A percentile compares a stretch with the other conserved stretches of the same genome.
Conservation (phyloP, 1,140 invertebrate genomes). For the Drosophila subobscura region DNA sequence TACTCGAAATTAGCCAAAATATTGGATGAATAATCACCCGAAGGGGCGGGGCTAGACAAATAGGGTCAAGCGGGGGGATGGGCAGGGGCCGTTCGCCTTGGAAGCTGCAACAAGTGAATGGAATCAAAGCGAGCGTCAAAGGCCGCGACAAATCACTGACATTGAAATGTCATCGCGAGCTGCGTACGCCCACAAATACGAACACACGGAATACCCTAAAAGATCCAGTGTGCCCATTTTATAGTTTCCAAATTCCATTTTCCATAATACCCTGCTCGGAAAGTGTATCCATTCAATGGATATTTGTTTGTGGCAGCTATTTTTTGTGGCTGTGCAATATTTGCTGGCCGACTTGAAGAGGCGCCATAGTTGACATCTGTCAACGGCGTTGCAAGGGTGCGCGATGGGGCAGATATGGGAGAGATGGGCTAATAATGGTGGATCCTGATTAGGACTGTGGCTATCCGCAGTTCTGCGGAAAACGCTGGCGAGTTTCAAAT, state of each 20-base stretch:
- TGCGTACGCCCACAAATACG: slow-evolving; percentile 32
- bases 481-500: slow-evolving; percentile 35
- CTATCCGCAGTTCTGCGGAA: slow-evolving; percentile 34
- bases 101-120: slow-evolving; percentile 76
- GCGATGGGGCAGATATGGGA: slow-evolving; percentile 12
- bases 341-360: slow-evolving; percentile 40
- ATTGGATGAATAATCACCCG: slow-evolving; percentile 25
- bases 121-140: slow-evolving; percentile 68
- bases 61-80: neutral
- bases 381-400: slow-evolving; percentile 43
- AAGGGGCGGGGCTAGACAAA: neutral
- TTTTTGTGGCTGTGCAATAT: slow-evolving; percentile 41
- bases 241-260: too few species aligned
- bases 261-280: too few species aligned
- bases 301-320: too few species aligned
- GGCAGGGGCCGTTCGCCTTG: slow-evolving; percentile 13
- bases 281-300: neutral
- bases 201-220: slow-evolving; percentile 8
- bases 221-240: neutral
- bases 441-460: slow-evolving; percentile 39
- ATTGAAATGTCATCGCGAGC: slow-evolving; percentile 64
- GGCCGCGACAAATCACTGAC: slow-evolving; percentile 55
- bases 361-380: slow-evolving; percentile 68
- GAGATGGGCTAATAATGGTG: slow-evolving; percentile 6
- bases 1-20: slow-evolving; percentile 53